Evolutionary conservation across 2,113 vertebrate genomes (phyloP).

Genomic region (Trogon melanurus): DNA sequence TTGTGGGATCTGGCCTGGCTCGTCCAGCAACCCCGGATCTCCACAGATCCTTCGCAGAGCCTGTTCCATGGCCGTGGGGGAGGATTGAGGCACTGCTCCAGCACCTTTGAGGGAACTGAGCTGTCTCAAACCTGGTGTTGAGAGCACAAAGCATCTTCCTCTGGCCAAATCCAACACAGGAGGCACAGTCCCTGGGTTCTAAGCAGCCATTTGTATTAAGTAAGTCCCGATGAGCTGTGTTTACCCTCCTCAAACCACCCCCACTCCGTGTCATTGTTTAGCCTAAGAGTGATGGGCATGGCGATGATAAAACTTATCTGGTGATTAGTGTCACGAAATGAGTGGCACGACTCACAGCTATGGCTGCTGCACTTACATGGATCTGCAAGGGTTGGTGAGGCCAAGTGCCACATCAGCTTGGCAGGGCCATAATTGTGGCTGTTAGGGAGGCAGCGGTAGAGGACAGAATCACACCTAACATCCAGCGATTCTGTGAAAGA

Average conservation of each 20-base stretch:
- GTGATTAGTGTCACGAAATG: too few relatives aligned
- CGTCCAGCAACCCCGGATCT: neutral
- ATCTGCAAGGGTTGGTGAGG: neutral
- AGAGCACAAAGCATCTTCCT: neutral
- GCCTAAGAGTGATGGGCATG: neutral
- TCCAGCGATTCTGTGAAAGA: too few relatives aligned
- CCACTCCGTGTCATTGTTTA: neutral
- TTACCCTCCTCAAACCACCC: neutral
- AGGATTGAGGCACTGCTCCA: neutral
- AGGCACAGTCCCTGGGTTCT: neutral
- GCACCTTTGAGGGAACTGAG: neutral
- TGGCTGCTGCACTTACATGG: neutral
- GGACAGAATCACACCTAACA: neutral
- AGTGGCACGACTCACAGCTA: neutral
- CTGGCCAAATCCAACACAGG: neutral
- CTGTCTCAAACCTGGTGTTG: neutral
- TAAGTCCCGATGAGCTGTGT: slow-evolving; percentile 21
- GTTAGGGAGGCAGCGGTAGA: neutral
- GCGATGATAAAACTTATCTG: neutral
- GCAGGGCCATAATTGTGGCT: neutral
- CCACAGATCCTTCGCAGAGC: rapidly evolving
- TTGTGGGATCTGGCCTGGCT: neutral
- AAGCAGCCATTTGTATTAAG: neutral
- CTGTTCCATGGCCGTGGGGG: rapidly evolving
- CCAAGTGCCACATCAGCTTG: neutral